These are phyloP conservation scores for Bombus waltoni DNA, from an alignment of 1,140 invertebrate genomes.

Conservation along the genomic window DNA sequence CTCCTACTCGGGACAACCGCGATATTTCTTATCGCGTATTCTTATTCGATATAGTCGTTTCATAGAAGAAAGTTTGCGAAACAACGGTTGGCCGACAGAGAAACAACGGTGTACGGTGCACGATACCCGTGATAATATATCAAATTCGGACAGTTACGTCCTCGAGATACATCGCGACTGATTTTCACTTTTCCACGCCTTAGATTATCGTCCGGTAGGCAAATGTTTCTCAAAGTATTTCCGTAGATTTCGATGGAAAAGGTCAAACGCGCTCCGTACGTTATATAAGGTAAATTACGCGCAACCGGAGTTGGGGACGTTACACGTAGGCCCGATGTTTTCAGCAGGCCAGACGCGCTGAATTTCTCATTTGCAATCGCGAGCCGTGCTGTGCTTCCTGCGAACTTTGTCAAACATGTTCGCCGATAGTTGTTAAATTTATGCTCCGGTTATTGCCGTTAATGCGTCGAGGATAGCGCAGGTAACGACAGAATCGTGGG, in stretches of 20 bases:
- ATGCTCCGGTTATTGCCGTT: conserved; percentile 38
- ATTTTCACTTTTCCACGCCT: conserved; percentile 33
- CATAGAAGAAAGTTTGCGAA: not conserved
- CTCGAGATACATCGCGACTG: not conserved
- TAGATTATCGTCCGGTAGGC: not conserved
- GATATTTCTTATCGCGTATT: not conserved
- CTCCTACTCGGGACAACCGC: too few relatives aligned
- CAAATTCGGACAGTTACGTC: not conserved
- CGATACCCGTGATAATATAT: not conserved
- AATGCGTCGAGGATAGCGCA: conserved; percentile 38
- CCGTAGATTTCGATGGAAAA: conserved; percentile 42
- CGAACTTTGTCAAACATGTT: conserved; percentile 1
- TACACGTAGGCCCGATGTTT: not conserved
- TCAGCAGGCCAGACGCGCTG: conserved; percentile 2
- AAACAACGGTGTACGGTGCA: not conserved
- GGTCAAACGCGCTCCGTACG: conserved; percentile 24
- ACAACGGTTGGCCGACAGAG: too few relatives aligned
- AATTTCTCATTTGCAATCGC: conserved; percentile 47
- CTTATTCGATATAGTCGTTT: not conserved
- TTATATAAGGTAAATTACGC: conserved; percentile 49
- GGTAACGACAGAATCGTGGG: conserved; percentile 34
- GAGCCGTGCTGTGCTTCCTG: not conserved
- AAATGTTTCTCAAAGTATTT: conserved; percentile 16
- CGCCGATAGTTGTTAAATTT: conserved; percentile 49
- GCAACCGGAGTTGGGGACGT: conserved; percentile 19